Evolutionary conservation across 2,113 vertebrate species (phyloP).

Genomic region (Stigmatopora argus): DNA sequence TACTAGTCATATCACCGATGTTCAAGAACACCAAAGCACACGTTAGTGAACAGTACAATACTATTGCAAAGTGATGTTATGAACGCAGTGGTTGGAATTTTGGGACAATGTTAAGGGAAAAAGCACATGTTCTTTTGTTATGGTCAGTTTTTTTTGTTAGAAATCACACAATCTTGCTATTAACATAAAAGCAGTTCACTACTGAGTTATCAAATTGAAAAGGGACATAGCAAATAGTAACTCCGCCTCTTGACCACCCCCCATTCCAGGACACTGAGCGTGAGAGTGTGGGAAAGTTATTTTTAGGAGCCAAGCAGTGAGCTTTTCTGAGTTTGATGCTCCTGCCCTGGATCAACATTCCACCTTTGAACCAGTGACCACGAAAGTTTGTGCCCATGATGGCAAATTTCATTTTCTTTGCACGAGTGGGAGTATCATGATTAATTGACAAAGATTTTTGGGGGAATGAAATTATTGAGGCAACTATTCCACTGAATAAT

Average conservation of each 20-base stretch:
- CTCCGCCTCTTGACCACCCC: conserved; percentile 21
- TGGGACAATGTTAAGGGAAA: not conserved
- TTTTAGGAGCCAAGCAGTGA: conserved; percentile 70
- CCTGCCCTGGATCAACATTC: conserved; percentile 74
- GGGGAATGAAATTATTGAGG: conserved; percentile 4
- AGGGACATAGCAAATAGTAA: not conserved
- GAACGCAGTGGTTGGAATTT: not conserved
- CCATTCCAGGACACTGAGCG: conserved; percentile 50
- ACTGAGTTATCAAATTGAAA: not conserved
- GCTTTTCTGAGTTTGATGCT: conserved; percentile 68
- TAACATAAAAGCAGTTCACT: not conserved
- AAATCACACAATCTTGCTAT: not conserved
- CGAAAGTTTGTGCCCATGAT: conserved; percentile 55
- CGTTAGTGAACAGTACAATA: not conserved
- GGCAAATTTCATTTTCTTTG: conserved; percentile 52
- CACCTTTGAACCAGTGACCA: conserved; percentile 68
- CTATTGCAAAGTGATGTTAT: not conserved
- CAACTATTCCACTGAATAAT: not conserved
- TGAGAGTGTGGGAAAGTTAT: conserved; percentile 75
- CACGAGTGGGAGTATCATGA: conserved; percentile 2
- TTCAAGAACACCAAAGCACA: not conserved
- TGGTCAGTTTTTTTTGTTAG: not conserved
- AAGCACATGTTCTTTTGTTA: not conserved
- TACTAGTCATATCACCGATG: not conserved
- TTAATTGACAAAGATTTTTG: conserved; percentile 18